Percentiles rank a stretch among this genome's conserved stretches.
Evolutionary conservation across 2,888 invertebrate species (phyloP).

Genomic region (Pterostichus madidus): DNA sequence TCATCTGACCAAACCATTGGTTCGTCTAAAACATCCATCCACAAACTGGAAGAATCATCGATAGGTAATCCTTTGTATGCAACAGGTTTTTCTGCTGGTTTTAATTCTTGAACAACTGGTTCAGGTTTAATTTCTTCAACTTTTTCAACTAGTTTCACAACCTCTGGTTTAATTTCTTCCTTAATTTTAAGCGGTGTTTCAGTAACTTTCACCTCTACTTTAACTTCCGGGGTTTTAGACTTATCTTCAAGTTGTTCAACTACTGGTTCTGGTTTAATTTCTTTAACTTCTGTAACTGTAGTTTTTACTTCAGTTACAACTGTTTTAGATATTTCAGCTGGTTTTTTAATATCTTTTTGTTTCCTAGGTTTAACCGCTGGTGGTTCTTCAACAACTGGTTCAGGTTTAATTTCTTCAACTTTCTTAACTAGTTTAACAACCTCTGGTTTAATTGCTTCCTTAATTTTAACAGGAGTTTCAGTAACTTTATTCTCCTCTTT

Average conservation of each 20-base stretch:
- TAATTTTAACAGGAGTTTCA: constrained; percentile 23
- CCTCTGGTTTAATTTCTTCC: constrained; percentile 20
- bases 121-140: constrained; percentile 19
- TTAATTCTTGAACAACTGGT: constrained; percentile 14
- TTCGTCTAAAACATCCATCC: constrained; percentile 73
- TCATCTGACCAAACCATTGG: constrained; percentile 71
- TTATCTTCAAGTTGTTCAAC: constrained; percentile 45
- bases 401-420: constrained; percentile 40
- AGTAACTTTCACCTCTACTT: constrained; percentile 7
- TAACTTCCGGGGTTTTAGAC: constrained; percentile 23
- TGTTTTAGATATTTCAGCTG: constrained; percentile 12
- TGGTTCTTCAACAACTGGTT: constrained; percentile 29
- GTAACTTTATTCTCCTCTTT: constrained; percentile 23
- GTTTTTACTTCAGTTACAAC: constrained; percentile 23
- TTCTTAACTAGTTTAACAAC: background rate
- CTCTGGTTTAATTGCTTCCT: background rate
- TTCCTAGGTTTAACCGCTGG: no score
- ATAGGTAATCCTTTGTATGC: constrained; percentile 70
- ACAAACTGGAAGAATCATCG: constrained; percentile 72
- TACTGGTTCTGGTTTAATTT: constrained; percentile 8
- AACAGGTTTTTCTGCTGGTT: constrained; percentile 24
- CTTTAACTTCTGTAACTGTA: constrained; percentile 7
- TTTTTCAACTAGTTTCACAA: background rate
- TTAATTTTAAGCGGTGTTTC: constrained; percentile 12
- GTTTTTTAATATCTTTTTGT: constrained; percentile 51